A percentile compares a stretch with the other conserved stretches of the same genome.
phyloP scores from a whole-genome alignment of 1,140 invertebrate genomes.

The Vanessa tameamea region DNA sequence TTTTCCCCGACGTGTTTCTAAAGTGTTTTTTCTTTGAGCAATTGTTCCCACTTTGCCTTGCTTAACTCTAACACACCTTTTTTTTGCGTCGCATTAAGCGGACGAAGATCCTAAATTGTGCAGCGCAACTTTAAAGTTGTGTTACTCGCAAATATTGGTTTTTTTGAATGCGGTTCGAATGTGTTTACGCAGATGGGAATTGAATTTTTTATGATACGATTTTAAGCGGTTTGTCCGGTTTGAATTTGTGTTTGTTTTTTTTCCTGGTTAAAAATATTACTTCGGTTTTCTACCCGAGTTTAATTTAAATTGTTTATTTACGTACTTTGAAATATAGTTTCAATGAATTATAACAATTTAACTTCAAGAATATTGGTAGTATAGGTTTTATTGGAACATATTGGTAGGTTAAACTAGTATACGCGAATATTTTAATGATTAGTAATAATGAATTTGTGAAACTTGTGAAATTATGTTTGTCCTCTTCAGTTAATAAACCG shows the following conservation, averaged over 20 bases:
- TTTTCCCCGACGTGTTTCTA: no score
- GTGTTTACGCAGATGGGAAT: slow-evolving; percentile 32
- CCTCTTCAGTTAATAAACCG: no score
- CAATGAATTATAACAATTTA: not conserved
- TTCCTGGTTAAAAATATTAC: slow-evolving; percentile 9
- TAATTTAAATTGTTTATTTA: slow-evolving; percentile 1
- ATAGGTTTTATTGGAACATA: no score
- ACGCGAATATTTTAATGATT: no score
- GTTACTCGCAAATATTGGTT: slow-evolving; percentile 33
- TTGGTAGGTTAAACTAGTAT: no score
- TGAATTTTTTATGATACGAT: slow-evolving; percentile 29
- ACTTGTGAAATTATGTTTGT: no score
- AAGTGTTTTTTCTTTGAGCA: no score
- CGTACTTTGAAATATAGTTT: not conserved
- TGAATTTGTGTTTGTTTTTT: slow-evolving; percentile 17
- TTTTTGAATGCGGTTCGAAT: slow-evolving; percentile 30
- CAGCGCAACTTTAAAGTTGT: slow-evolving; percentile 29
- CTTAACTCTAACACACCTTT: not conserved
- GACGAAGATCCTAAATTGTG: not conserved
- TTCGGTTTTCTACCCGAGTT: not conserved
- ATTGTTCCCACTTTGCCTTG: no score
- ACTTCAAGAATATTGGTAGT: no score
- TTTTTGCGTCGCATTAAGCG: not conserved
- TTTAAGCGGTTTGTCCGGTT: slow-evolving; percentile 24
- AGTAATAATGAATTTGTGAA: no score